Conservation (phyloP, 2,113 vertebrate species). For the Girardinichthys multiradiatus region DNA sequence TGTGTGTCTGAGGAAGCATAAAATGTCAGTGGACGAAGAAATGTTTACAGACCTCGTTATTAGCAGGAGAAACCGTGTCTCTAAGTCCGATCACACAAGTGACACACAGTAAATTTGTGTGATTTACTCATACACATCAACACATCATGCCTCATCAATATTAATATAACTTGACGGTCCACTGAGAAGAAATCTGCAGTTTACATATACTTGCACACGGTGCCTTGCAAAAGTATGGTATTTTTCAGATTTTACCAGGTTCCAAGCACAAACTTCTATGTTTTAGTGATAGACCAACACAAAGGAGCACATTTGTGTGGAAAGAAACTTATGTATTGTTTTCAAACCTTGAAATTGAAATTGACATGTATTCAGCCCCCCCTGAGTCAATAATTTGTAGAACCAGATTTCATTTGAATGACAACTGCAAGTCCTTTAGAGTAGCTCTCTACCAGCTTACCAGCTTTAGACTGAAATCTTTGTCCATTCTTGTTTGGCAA, state of each 20-base stretch:
- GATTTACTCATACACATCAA: slow-evolving; percentile 21
- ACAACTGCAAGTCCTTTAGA: too few species aligned
- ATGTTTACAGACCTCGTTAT: slow-evolving; percentile 62
- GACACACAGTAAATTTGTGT: slow-evolving; percentile 18
- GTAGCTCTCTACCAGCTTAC: too few species aligned
- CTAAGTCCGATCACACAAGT: slow-evolving; percentile 23
- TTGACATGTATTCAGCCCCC: too few species aligned
- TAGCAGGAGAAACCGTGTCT: slow-evolving; percentile 15
- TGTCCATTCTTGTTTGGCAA: too few species aligned
- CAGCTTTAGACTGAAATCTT: too few species aligned
- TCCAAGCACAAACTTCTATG: neutral
- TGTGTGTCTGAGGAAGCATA: slow-evolving; percentile 32
- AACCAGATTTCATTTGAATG: too few species aligned
- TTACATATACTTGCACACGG: slow-evolving; percentile 19
- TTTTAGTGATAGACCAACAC: neutral
- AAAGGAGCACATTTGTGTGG: neutral
- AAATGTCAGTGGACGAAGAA: slow-evolving; percentile 51
- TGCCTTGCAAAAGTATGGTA: neutral
- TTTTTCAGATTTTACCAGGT: neutral
- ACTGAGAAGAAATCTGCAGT: slow-evolving; percentile 15
- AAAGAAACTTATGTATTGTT: too few species aligned
- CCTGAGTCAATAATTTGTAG: too few species aligned
- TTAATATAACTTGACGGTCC: slow-evolving; percentile 3
- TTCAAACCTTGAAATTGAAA: too few species aligned
- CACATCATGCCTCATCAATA: too few species aligned